Base-by-base conservation (phyloP, 2,113 vertebrate genomes). In the Notothenia coriiceps region DNA sequence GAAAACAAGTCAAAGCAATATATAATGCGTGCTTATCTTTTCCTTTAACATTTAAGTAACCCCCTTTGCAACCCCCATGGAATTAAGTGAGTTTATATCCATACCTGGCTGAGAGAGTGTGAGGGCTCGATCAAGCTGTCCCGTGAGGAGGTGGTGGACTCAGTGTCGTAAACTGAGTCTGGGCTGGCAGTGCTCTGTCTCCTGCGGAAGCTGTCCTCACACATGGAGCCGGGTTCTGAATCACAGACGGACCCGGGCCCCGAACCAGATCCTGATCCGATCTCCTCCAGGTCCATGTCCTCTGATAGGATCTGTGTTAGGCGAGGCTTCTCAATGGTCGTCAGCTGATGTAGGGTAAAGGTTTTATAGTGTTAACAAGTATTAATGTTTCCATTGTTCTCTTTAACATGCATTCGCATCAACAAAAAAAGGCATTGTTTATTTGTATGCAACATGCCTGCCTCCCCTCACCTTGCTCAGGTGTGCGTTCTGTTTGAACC, bases 251-350 rank as follows among this genome's bases (percentile, higher is more conserved):
- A 85, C 0, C 84, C 85, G 0, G 87, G 75, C 0, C 87, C 73
- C 0, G 91, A 93, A 33, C 87, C 89, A 13, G 88, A 82, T 10
- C 79, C 86, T 2, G 93, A 93, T 35, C 91, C 73, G 2, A 83
- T 94, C 56, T 96, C 93, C 12, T 96, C 96, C 0, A 96, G 92
- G 84, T 97, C 96, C 85, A 97, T 96, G 86, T 97, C 97, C 90
- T 98, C 97, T 0, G 96, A 97, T 0, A 96, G 96, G 74, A 97
- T 97, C 92, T 98, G 96, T 46, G 88, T 93, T 71, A 97, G 92
- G 11, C 94, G 91, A 44, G 95, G 94, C 83, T 95, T 96, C 91
- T 97, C 95, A 20, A 89, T 95, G 22, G 92, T 80, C 79, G 92
- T 88, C 25, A 91, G 90, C 94, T 95, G 79, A 60, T 35, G 46